Conservation (phyloP, 2,113 vertebrate species). For the Panurus biarmicus region DNA sequence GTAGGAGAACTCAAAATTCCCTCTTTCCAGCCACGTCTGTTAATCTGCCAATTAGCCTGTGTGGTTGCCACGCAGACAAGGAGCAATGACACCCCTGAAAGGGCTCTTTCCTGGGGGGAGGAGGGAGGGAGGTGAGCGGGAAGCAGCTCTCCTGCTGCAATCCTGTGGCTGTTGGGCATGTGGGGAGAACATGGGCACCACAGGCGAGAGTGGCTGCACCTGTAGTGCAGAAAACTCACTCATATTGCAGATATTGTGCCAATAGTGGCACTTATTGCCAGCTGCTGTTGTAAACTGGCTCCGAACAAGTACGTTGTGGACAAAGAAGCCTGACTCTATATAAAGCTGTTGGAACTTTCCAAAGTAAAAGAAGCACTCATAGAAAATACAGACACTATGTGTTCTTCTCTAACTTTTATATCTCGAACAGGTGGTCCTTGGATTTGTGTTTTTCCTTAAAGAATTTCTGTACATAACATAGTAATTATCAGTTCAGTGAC, state of each 20-base stretch:
- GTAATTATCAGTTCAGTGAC: background rate
- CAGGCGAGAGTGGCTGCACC: rapidly evolving
- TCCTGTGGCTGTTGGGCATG: background rate
- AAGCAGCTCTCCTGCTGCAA: background rate
- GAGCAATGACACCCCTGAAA: no score
- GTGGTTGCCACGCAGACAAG: rapidly evolving
- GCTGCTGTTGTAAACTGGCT: background rate
- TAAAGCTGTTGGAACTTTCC: background rate
- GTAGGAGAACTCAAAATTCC: background rate
- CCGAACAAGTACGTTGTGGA: rapidly evolving
- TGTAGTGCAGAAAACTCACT: background rate
- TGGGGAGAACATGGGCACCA: rapidly evolving
- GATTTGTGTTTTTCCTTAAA: background rate
- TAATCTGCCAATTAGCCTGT: background rate
- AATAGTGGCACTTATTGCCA: background rate
- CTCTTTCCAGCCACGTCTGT: background rate
- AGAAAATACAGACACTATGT: background rate
- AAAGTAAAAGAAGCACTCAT: background rate
- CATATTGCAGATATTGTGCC: background rate
- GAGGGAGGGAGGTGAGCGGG: background rate
- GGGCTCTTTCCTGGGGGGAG: background rate
- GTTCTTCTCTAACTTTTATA: background rate
- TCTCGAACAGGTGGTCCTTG: background rate
- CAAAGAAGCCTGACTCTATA: background rate
- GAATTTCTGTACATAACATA: background rate